Conservation (phyloP, 1,140 invertebrate genomes). For the Bombus fervidus region DNA sequence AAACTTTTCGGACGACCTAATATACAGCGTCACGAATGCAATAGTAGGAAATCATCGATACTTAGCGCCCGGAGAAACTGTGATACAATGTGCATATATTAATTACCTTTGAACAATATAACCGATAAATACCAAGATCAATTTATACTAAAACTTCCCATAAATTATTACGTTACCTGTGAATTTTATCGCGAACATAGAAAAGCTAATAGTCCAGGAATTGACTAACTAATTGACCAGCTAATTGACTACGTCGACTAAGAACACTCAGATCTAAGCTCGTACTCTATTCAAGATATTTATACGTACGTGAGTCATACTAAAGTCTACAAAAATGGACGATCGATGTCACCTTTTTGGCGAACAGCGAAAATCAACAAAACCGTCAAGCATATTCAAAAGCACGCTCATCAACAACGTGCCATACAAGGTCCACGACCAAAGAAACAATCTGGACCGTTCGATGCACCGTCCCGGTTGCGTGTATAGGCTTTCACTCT, state of each 20-base stretch:
- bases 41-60: neutral
- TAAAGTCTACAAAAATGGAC: too few species aligned
- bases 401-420: neutral
- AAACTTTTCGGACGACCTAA: too few species aligned
- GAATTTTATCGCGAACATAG: too few species aligned
- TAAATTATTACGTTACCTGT: neutral
- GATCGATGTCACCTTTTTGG: too few species aligned
- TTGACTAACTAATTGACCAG: too few species aligned
- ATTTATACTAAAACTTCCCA: neutral
- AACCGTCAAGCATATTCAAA: too few species aligned
- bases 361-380: too few species aligned
- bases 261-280: too few species aligned
- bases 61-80: neutral
- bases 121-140: neutral
- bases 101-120: neutral
- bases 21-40: neutral
- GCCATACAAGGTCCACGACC: neutral
- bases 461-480: slow-evolving; percentile 54
- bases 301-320: too few species aligned
- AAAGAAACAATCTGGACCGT: slow-evolving; percentile 52
- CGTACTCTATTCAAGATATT: too few species aligned
- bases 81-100: neutral
- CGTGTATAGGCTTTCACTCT: slow-evolving; percentile 70
- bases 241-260: too few species aligned
- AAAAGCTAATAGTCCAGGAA: too few species aligned